phyloP scores from a whole-genome alignment of 2,888 invertebrate genomes.

The Vannuccia rotundouncinata region DNA sequence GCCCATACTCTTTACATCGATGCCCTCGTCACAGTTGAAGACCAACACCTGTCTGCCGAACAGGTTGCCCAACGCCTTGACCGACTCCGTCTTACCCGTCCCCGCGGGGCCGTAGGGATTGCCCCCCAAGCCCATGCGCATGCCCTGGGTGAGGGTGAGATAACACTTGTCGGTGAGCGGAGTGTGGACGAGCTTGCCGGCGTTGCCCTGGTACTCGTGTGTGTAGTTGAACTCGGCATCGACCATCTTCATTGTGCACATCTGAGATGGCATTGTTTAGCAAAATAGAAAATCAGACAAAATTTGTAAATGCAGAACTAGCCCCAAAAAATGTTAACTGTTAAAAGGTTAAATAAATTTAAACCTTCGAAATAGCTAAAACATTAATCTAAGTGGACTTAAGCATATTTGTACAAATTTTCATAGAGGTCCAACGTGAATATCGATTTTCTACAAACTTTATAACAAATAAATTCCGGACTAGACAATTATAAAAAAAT shows the following conservation, averaged over 20 bases:
- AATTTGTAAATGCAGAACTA: not conserved
- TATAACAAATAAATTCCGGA: too few relatives aligned
- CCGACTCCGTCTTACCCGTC: constrained; percentile 96
- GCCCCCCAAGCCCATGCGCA: constrained; percentile 90
- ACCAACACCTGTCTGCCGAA: constrained; percentile 69
- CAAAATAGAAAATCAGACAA: constrained; percentile 18
- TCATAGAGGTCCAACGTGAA: too few relatives aligned
- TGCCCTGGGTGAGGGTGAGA: constrained; percentile 83
- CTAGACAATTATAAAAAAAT: too few relatives aligned
- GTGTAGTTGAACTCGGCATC: constrained; percentile 89
- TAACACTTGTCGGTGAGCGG: constrained; percentile 94
- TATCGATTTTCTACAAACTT: too few relatives aligned
- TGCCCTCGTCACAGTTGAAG: constrained; percentile 63
- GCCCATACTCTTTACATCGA: constrained; percentile 88
- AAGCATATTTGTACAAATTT: too few relatives aligned
- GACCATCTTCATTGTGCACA: constrained; percentile 76
- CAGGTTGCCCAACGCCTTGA: constrained; percentile 65
- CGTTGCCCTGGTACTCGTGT: constrained; percentile 95
- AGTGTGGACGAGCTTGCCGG: constrained; percentile 86
- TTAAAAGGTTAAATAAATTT: too few relatives aligned
- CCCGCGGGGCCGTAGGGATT: constrained; percentile 99
- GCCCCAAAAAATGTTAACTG: not conserved
- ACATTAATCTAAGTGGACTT: too few relatives aligned
- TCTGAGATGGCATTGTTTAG: constrained; percentile 50
- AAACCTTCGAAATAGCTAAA: too few relatives aligned